These are phyloP conservation scores for Eueides isabella DNA, from an alignment of 1,140 invertebrate species.

Conservation along the genomic window DNA sequence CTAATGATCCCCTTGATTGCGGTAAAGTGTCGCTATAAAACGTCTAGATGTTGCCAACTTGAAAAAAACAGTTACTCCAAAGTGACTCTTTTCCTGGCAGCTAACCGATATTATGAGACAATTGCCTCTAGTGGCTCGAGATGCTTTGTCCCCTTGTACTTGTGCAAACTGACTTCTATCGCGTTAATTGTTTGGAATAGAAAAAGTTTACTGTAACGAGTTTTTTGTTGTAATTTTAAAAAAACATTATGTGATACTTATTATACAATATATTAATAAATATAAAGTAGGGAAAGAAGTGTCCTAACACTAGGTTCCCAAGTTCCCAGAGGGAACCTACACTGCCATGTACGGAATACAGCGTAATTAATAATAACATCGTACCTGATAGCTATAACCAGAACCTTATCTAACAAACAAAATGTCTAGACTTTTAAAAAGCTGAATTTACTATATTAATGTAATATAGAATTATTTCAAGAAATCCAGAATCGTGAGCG, in stretches of 20 bases:
- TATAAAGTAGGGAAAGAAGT: no score
- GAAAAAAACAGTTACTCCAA: conserved; percentile 76
- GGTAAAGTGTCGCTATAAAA: conserved; percentile 80
- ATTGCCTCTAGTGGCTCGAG: conserved; percentile 71
- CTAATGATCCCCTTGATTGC: conserved; percentile 80
- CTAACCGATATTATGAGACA: conserved; percentile 73
- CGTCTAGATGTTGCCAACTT: conserved; percentile 77
- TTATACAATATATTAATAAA: no score
- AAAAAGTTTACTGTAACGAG: conserved; percentile 2
- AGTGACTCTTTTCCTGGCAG: conserved; percentile 78
- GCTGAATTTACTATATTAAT: neutral
- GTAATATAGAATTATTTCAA: conserved; percentile 13
- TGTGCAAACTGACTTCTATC: conserved; percentile 37
- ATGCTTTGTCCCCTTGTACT: conserved; percentile 57
- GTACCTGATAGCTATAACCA: neutral
- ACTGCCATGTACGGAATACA: no score
- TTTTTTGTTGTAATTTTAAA: neutral
- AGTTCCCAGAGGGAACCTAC: no score
- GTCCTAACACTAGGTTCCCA: no score
- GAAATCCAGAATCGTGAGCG: conserved; percentile 24
- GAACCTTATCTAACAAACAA: neutral
- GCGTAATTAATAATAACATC: no score
- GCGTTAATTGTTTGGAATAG: conserved; percentile 21
- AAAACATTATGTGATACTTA: neutral
- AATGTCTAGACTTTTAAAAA: neutral